Evolutionary conservation across 2,113 vertebrate species (phyloP).

Genomic region (Antennarius striatus): DNA sequence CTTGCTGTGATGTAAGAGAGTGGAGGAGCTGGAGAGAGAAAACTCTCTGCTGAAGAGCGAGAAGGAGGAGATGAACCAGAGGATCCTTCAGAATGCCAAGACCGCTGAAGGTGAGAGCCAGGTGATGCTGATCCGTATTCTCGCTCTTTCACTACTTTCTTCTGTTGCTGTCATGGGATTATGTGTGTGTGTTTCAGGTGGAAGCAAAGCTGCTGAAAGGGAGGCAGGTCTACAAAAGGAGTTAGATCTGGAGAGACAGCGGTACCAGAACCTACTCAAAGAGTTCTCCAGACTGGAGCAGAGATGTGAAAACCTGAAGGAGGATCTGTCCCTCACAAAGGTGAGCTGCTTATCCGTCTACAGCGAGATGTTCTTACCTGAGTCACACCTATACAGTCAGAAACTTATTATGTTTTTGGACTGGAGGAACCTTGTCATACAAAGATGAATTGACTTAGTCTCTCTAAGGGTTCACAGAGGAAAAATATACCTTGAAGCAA

Average conservation of each 20-base stretch:
- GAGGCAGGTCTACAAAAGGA: conserved; percentile 83
- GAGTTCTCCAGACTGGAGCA: conserved; percentile 92
- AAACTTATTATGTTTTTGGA: too few relatives aligned
- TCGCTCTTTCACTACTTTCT: not conserved
- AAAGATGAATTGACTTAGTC: too few relatives aligned
- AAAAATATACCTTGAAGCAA: too few relatives aligned
- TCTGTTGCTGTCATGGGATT: not conserved
- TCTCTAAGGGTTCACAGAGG: too few relatives aligned
- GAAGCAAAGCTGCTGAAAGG: conserved; percentile 56
- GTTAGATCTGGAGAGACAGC: conserved; percentile 86
- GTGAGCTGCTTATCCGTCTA: conserved; percentile 42
- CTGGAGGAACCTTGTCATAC: too few relatives aligned
- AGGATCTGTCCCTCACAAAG: conserved; percentile 85
- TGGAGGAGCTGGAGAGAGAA: conserved; percentile 88
- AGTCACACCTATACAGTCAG: too few relatives aligned
- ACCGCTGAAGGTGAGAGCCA: conserved; percentile 77
- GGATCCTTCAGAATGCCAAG: conserved; percentile 74
- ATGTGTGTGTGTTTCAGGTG: conserved; percentile 46
- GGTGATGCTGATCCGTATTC: too few relatives aligned
- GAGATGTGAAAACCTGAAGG: conserved; percentile 89
- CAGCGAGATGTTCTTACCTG: too few relatives aligned
- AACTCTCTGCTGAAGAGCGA: conserved; percentile 88
- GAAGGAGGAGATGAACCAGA: conserved; percentile 89
- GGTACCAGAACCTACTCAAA: conserved; percentile 93
- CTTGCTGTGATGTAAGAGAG: conserved; percentile 73